A percentile compares a stretch with the other conserved stretches of the same genome.
Conservation (phyloP, 2,888 invertebrate species). For the Mesorhabditis belari region DNA sequence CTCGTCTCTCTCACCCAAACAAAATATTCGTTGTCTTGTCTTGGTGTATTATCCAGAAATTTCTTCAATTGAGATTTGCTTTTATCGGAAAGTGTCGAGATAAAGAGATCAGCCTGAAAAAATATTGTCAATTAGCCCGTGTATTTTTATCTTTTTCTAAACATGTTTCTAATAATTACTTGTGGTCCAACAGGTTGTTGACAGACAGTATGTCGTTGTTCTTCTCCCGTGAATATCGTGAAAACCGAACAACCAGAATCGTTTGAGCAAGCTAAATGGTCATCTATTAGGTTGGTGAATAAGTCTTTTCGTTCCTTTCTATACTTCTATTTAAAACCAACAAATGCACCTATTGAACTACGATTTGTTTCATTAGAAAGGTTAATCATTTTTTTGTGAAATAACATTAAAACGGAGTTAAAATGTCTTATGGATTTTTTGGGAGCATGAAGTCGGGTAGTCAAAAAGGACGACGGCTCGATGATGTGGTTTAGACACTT, state of each 20-base stretch:
- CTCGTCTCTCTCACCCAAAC: conserved; percentile 15
- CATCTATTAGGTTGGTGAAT: background rate
- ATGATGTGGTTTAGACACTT: too few relatives aligned
- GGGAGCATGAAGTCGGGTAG: too few relatives aligned
- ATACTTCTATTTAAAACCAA: background rate
- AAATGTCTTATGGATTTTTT: too few relatives aligned
- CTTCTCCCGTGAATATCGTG: background rate
- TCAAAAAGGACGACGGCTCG: too few relatives aligned
- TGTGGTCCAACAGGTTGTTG: conserved; percentile 30
- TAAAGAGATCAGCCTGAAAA: conserved; percentile 27
- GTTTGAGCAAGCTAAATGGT: background rate
- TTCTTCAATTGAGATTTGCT: conserved; percentile 22
- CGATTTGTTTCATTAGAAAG: too few relatives aligned
- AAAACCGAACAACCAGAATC: background rate
- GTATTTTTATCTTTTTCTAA: background rate
- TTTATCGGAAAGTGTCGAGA: conserved; percentile 25
- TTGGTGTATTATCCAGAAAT: conserved; percentile 25
- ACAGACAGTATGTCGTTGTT: conserved; percentile 11
- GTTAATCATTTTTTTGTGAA: too few relatives aligned
- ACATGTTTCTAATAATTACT: background rate
- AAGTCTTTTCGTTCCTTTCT: background rate
- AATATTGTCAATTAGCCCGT: too few relatives aligned
- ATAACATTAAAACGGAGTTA: too few relatives aligned
- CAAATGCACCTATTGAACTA: too few relatives aligned
- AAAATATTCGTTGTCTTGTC: conserved; percentile 29